phyloP scores from a whole-genome alignment of 2,888 invertebrate species.

The Lithodes maja region DNA sequence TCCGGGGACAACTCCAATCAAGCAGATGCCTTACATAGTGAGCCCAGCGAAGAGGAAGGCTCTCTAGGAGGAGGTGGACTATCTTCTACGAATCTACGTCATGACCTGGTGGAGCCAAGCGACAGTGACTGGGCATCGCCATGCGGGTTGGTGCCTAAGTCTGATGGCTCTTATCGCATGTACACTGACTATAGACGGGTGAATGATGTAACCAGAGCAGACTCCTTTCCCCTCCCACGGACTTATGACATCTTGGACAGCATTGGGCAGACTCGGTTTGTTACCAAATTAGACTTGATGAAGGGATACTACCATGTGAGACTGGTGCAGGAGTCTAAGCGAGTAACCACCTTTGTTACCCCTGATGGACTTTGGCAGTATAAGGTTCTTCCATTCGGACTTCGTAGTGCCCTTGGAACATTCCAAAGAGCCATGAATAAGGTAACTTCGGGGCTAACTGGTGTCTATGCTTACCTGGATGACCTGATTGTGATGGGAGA shows the following conservation, averaged over 20 bases:
- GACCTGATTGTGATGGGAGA: neutral
- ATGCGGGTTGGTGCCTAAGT: conserved; percentile 18
- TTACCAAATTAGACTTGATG: conserved; percentile 11
- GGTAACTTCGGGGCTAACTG: neutral
- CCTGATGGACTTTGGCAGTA: conserved; percentile 12
- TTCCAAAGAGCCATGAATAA: conserved; percentile 14
- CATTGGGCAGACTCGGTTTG: neutral
- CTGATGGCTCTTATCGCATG: conserved; percentile 17
- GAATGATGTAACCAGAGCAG: conserved; percentile 12
- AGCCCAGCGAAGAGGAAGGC: neutral
- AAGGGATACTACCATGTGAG: conserved; percentile 10
- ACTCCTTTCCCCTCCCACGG: conserved; percentile 11
- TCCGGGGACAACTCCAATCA: neutral
- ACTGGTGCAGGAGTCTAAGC: conserved; percentile 4
- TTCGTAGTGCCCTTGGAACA: conserved; percentile 4
- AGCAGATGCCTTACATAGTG: neutral
- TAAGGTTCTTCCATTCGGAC: neutral
- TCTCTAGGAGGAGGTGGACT: neutral
- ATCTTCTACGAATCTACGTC: neutral
- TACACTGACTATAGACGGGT: neutral
- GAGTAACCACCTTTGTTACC: neutral
- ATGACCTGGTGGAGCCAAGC: conserved; percentile 17
- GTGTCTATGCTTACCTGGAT: conserved; percentile 6
- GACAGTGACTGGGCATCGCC: conserved; percentile 33
- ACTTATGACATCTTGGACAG: neutral